Evolutionary conservation across 2,797 vertebrate genomes (phyloP).

Genomic region (Pantherophis alleghaniensis): DNA sequence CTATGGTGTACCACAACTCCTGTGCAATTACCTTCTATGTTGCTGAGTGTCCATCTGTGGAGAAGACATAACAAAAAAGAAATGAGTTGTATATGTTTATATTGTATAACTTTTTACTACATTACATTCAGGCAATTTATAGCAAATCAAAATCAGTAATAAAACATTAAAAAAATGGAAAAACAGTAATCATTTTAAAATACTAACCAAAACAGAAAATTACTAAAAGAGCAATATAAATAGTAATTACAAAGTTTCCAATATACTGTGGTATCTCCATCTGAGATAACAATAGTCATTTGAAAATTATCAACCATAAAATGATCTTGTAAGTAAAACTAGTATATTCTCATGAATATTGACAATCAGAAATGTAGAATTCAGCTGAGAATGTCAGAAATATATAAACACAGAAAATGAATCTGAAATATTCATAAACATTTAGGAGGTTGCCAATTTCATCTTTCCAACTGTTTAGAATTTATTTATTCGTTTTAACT

Average conservation of each 20-base stretch:
- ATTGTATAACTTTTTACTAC: neutral
- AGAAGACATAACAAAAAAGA: neutral
- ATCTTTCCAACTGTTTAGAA: neutral
- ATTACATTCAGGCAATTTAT: neutral
- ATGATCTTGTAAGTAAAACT: neutral
- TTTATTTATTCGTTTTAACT: neutral
- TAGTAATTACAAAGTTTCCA: neutral
- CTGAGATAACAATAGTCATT: neutral
- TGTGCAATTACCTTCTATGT: conserved; percentile 10
- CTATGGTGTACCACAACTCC: neutral
- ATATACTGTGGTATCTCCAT: neutral
- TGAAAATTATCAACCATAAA: neutral
- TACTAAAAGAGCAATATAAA: neutral
- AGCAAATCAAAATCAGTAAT: neutral
- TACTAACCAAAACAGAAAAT: neutral
- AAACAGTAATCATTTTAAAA: neutral
- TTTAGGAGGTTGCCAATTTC: neutral
- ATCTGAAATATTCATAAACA: neutral
- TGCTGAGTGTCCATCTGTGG: conserved; percentile 16
- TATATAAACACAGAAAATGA: neutral
- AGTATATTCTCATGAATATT: neutral
- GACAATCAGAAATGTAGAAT: neutral
- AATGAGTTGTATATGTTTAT: neutral
- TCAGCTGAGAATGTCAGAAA: neutral
- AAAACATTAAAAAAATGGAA: neutral